Conservation (phyloP, 1,140 invertebrate genomes). For the Teleopsis dalmanni region DNA sequence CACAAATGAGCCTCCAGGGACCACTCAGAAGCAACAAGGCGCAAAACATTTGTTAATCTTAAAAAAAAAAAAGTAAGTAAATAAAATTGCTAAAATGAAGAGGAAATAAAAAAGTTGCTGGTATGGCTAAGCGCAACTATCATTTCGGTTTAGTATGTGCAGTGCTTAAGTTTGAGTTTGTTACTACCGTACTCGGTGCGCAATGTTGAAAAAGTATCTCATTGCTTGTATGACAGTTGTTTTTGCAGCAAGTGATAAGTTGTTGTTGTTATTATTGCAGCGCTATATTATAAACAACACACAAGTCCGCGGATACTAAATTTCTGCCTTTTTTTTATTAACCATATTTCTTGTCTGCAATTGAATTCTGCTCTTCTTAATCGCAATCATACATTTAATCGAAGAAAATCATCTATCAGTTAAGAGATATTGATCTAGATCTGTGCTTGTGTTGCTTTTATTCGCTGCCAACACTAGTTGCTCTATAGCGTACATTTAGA, state of each 20-base stretch:
- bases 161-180: no score
- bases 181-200: no score
- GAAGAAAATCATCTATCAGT: neutral
- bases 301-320: neutral
- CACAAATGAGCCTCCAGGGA: slow-evolving; percentile 16
- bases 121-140: no score
- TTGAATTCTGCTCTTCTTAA: neutral
- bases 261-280: slow-evolving; percentile 6
- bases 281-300: slow-evolving; percentile 2
- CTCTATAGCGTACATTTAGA: no score
- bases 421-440: neutral
- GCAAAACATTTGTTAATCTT: no score
- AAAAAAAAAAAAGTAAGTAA: no score
- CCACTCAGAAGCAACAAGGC: neutral
- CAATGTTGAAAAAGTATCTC: slow-evolving; percentile 31
- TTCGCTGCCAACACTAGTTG: no score
- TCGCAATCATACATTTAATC: slow-evolving; percentile 11
- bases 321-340: neutral
- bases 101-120: no score
- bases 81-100: no score
- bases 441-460: no score
- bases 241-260: slow-evolving; percentile 18
- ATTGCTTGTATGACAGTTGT: slow-evolving; percentile 43
- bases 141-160: no score
- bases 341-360: neutral